Base-by-base conservation (phyloP, 2,113 vertebrate genomes). In the Bucco capensis region DNA sequence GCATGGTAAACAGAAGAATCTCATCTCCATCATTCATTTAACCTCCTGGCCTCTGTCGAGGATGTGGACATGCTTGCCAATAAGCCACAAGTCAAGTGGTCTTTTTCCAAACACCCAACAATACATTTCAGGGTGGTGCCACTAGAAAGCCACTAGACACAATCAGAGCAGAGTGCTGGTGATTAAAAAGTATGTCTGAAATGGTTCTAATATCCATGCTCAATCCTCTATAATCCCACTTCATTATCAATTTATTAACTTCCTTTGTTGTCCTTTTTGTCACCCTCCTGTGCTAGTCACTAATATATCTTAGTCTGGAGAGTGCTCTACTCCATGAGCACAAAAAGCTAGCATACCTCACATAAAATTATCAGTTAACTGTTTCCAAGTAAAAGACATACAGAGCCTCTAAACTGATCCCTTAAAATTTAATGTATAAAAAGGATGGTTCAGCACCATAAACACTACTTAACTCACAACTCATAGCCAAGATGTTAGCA, bases 241-340 rank as follows among this genome's bases (percentile, higher is more conserved):
- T 93, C 77, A 95, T 93, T 87, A 93, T 79, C 83, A 79, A 93
- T 93, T 95, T 94, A 90, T 96, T 96, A 96, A 71, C 74, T 92
- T 88, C 47, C 75, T 92, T 91, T 83, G 77, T 90, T 88, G 82
- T 88, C 72, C 88, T 75, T 86, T 92, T 70, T 44, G 81, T 89
- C 92, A 89, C 46, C 14, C 77, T 93, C 33, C 86, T 66, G 74
- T 66, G 42, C 56, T 56, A 86, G 73, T 79, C 53, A 46, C 62
- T 67, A 54, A 87, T 16, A 76, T 11, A 73, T 54, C 62, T 79
- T 61, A 70, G 40, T 85, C 47, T 85, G n/a, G 54, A 66, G 84
- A 92, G 66, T 1, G 1, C 19, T 86, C 46, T 61, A n/a, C 46
- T 79, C 54, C 37, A 17, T 1, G 11, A 17, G 58, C 58, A 72